Evolutionary conservation across 2,113 vertebrate species (phyloP).

Genomic region (Tinamus guttatus): DNA sequence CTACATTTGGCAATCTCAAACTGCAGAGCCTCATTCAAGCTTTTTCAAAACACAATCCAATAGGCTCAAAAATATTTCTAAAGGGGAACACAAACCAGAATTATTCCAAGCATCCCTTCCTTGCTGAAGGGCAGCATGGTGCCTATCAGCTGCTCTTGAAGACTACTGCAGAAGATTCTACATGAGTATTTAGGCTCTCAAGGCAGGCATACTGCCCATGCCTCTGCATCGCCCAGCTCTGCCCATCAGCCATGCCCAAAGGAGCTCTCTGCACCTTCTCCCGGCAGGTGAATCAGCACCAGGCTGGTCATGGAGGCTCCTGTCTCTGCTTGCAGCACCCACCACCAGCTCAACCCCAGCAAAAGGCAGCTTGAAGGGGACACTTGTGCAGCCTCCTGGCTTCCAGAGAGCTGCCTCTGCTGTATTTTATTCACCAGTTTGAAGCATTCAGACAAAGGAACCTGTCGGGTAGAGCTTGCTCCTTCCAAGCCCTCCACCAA

Average conservation of each 20-base stretch:
- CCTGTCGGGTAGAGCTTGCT: background rate
- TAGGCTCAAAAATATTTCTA: background rate
- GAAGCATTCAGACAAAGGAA: background rate
- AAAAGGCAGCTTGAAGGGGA: background rate
- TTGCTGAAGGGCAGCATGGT: fast-evolving
- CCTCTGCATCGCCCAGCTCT: background rate
- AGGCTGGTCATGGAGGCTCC: background rate
- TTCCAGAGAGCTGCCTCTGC: background rate
- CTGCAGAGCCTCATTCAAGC: background rate
- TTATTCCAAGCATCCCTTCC: background rate
- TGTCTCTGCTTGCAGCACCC: background rate
- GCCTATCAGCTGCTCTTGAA: background rate
- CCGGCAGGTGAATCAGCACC: fast-evolving
- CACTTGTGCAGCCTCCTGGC: background rate
- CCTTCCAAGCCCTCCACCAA: background rate
- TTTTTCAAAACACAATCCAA: background rate
- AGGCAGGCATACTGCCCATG: background rate
- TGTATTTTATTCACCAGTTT: background rate
- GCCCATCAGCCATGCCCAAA: background rate
- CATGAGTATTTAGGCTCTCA: background rate
- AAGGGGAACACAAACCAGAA: background rate
- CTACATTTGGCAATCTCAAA: background rate
- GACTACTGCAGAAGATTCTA: background rate
- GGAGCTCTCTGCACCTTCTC: background rate
- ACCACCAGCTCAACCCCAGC: fast-evolving